A percentile compares a stretch with the other conserved stretches of the same genome.
These are phyloP conservation scores for Carettochelys insculpta DNA, from an alignment of 2,113 vertebrate genomes.

Conservation along the genomic window DNA sequence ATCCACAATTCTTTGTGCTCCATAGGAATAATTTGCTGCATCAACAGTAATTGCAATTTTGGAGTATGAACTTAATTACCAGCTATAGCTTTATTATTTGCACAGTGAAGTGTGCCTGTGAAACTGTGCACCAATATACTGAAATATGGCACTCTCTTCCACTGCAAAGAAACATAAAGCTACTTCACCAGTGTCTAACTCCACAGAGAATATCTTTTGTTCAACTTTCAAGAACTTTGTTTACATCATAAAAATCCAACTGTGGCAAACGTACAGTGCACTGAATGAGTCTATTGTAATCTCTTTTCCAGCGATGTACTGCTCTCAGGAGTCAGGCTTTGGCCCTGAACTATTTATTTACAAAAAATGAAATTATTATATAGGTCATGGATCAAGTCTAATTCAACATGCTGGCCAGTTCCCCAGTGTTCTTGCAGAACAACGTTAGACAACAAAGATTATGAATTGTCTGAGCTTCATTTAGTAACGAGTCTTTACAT, in stretches of 20 bases:
- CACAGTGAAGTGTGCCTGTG: background rate
- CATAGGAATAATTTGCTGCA: background rate
- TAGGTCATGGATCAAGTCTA: background rate
- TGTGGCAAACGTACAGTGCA: fast-evolving
- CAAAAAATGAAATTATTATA: background rate
- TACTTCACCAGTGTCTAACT: fast-evolving
- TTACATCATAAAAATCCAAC: background rate
- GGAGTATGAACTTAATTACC: conserved; percentile 32
- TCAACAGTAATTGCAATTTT: conserved; percentile 12
- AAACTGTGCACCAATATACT: background rate
- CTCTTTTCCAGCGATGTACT: conserved; percentile 4
- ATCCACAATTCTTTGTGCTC: background rate
- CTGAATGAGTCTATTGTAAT: background rate
- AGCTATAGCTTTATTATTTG: background rate
- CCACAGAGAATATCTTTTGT: background rate
- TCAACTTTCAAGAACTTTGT: background rate
- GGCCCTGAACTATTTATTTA: background rate
- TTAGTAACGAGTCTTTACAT: background rate
- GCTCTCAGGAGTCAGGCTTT: conserved; percentile 33
- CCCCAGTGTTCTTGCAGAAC: background rate
- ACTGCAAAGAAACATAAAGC: background rate
- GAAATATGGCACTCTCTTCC: background rate
- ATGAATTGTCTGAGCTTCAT: background rate
- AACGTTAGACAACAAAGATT: background rate
- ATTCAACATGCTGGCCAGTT: background rate